Evolutionary conservation across 2,888 invertebrate genomes (phyloP).

Genomic region (Pseudococcus longispinus): DNA sequence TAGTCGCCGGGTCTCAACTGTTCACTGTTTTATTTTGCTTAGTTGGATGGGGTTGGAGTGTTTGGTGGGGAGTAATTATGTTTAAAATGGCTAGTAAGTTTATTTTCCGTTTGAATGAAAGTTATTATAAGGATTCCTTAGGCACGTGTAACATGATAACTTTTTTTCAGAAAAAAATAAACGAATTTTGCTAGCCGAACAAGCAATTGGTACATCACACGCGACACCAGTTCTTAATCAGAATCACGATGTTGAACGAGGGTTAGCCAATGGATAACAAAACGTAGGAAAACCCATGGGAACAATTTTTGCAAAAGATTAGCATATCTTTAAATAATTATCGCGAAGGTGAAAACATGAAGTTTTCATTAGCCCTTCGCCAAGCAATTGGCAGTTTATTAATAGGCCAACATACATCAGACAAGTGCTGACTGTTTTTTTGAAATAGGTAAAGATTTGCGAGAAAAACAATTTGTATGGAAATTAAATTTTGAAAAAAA

Average conservation of each 20-base stretch:
- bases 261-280: slow-evolving; percentile 60
- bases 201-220: slow-evolving; percentile 65
- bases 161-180: slow-evolving; percentile 69
- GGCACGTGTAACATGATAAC: background rate
- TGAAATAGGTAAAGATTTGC: background rate
- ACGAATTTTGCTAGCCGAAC: slow-evolving; percentile 69
- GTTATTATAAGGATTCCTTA: background rate
- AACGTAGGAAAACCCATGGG: slow-evolving; percentile 59
- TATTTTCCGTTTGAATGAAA: background rate
- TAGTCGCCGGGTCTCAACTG: slow-evolving; percentile 87
- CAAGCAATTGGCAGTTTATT: slow-evolving; percentile 7
- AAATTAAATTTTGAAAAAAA: background rate
- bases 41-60: slow-evolving; percentile 97
- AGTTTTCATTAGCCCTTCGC: slow-evolving; percentile 42
- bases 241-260: slow-evolving; percentile 64
- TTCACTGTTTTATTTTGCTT: slow-evolving; percentile 94
- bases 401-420: background rate
- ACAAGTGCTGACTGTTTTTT: background rate
- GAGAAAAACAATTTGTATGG: background rate
- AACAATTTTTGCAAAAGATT: background rate
- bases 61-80: slow-evolving; percentile 97
- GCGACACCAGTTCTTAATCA: slow-evolving; percentile 65
- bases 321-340: background rate
- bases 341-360: slow-evolving; percentile 27
- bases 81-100: slow-evolving; percentile 79